Conservation (phyloP, 1,140 invertebrate species). For the Antheraea mylitta region DNA sequence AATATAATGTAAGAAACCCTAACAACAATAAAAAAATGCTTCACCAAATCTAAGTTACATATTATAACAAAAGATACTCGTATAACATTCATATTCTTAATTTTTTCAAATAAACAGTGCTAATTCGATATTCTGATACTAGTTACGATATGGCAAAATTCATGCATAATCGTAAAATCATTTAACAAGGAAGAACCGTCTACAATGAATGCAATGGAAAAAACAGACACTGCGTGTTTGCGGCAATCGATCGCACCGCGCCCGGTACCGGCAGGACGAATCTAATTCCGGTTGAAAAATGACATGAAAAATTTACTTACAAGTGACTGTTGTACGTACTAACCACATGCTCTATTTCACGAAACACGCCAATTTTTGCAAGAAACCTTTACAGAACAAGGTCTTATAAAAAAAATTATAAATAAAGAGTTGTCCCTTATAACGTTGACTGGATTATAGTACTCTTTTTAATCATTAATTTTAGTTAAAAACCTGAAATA, state of each 20-base stretch:
- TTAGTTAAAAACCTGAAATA: no score
- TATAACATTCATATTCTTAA: no score
- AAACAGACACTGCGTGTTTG: constrained; percentile 36
- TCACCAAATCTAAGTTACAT: no score
- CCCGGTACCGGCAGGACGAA: constrained; percentile 52
- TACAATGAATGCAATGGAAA: constrained; percentile 7
- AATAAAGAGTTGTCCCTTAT: not conserved
- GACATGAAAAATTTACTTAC: constrained; percentile 46
- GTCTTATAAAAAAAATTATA: no score
- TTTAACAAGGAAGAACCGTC: not conserved
- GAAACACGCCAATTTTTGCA: not conserved
- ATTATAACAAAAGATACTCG: no score
- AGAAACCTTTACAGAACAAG: not conserved
- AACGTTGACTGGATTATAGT: no score
- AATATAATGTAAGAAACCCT: no score
- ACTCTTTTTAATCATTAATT: no score
- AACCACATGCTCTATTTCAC: not conserved
- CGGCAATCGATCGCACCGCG: constrained; percentile 54
- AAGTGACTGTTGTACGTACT: constrained; percentile 13
- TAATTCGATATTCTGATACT: not conserved
- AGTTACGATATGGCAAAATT: not conserved
- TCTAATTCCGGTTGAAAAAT: constrained; percentile 46
- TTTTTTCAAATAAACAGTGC: no score
- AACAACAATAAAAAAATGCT: no score
- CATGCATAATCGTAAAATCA: not conserved